These are phyloP conservation scores for Drosophila carrolli DNA, from an alignment of 1,140 invertebrate species.

Conservation along the genomic window DNA sequence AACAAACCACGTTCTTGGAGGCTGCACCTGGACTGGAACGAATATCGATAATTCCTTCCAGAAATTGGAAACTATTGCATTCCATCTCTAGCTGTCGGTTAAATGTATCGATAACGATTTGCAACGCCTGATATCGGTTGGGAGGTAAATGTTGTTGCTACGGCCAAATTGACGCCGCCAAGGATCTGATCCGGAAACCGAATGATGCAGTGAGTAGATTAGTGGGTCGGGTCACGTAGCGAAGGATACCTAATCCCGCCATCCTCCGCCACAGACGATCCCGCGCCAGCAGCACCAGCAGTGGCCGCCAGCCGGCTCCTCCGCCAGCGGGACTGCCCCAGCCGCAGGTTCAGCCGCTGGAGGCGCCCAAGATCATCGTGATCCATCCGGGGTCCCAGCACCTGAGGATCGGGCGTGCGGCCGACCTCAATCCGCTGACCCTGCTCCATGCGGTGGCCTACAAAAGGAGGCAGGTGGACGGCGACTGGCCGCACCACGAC, in stretches of 20 bases:
- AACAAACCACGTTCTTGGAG: conserved; percentile 6
- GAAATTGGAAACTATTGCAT: no score
- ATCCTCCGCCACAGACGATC: conserved; percentile 40
- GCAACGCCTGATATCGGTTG: no score
- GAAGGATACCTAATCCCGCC: background rate
- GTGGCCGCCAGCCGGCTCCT: conserved; percentile 40
- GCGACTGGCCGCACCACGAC: conserved; percentile 88
- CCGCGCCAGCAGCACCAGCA: conserved; percentile 73
- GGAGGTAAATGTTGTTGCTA: no score
- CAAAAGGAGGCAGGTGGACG: conserved; percentile 87
- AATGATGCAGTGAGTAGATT: background rate
- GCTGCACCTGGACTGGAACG: no score
- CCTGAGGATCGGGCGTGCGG: conserved; percentile 94
- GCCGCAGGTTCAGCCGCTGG: conserved; percentile 51
- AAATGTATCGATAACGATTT: no score
- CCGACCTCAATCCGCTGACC: conserved; percentile 93
- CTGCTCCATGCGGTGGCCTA: conserved; percentile 95
- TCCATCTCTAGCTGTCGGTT: no score
- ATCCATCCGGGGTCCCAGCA: conserved; percentile 97
- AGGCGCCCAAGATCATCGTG: conserved; percentile 92
- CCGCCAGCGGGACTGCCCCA: background rate
- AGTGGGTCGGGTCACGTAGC: background rate
- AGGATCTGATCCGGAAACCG: background rate
- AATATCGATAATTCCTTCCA: no score
- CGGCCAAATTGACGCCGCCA: no score